These are phyloP conservation scores for Aphelocoma californica DNA, from an alignment of 2,797 vertebrate genomes.

Conservation along the genomic window DNA sequence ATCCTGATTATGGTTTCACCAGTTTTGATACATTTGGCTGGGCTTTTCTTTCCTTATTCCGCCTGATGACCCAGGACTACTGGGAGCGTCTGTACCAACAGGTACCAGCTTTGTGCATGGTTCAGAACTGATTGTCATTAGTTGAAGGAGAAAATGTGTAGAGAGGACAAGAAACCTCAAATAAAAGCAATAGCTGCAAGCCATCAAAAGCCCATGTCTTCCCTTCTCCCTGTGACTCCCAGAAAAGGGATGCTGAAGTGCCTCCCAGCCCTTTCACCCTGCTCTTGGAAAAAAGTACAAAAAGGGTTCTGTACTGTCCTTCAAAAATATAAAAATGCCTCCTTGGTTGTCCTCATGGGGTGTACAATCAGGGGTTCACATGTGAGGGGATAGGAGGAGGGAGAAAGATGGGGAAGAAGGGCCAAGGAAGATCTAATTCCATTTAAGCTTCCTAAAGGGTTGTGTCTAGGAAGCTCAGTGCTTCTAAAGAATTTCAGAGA, in stretches of 20 bases:
- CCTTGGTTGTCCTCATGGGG: fast-evolving
- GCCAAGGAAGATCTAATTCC: background rate
- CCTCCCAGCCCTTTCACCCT: background rate
- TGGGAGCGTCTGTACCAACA: constrained; percentile 98
- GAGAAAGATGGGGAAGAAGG: background rate
- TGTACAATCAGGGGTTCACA: background rate
- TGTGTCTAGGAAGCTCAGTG: background rate
- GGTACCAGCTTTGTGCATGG: constrained; percentile 72
- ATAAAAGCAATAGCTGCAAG: background rate
- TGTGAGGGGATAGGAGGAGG: fast-evolving
- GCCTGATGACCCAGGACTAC: constrained; percentile 97
- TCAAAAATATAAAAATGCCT: background rate
- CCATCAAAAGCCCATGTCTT: fast-evolving
- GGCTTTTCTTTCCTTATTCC: constrained; percentile 94
- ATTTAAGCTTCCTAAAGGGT: background rate
- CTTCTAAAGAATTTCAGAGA: background rate
- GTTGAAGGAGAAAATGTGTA: background rate
- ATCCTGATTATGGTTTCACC: constrained; percentile 94
- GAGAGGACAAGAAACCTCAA: background rate
- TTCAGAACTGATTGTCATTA: background rate
- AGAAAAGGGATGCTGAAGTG: background rate
- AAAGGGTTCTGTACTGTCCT: background rate
- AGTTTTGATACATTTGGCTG: constrained; percentile 96
- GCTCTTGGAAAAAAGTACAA: background rate
- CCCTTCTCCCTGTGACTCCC: background rate